Conservation (phyloP, 2,797 vertebrate genomes). For the Spinibarbus caldwelli region DNA sequence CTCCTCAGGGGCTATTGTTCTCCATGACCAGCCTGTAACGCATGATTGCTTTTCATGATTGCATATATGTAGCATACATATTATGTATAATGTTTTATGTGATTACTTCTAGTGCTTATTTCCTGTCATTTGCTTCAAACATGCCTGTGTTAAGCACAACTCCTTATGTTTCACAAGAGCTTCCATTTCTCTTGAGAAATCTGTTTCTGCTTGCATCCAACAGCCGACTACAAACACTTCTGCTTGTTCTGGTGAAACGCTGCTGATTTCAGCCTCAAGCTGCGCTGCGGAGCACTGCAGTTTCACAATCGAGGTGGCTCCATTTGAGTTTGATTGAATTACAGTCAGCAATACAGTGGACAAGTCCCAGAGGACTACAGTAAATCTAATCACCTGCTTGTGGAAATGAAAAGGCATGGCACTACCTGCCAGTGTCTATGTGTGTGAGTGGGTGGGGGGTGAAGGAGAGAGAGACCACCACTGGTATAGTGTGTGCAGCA, state of each 20-base stretch:
- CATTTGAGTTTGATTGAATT: constrained; percentile 48
- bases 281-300: background rate
- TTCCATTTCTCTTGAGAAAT: background rate
- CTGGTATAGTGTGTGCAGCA: constrained; percentile 3
- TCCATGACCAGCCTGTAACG: background rate
- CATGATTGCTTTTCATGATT: background rate
- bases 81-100: background rate
- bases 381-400: constrained; percentile 55
- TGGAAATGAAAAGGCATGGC: constrained; percentile 49
- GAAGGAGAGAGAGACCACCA: background rate
- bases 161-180: background rate
- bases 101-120: background rate
- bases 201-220: constrained; percentile 30
- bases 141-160: background rate
- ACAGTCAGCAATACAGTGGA: constrained; percentile 48
- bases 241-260: constrained; percentile 34
- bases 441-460: background rate
- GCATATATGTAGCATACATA: background rate
- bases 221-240: background rate
- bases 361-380: constrained; percentile 38
- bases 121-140: background rate
- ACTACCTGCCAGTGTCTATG: constrained; percentile 11
- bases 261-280: constrained; percentile 40
- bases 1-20: background rate
- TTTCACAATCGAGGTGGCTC: constrained; percentile 34